Percentiles rank a stretch among this genome's conserved stretches.
Conservation (phyloP, 2,888 invertebrate genomes). For the Hermodice carunculata region DNA sequence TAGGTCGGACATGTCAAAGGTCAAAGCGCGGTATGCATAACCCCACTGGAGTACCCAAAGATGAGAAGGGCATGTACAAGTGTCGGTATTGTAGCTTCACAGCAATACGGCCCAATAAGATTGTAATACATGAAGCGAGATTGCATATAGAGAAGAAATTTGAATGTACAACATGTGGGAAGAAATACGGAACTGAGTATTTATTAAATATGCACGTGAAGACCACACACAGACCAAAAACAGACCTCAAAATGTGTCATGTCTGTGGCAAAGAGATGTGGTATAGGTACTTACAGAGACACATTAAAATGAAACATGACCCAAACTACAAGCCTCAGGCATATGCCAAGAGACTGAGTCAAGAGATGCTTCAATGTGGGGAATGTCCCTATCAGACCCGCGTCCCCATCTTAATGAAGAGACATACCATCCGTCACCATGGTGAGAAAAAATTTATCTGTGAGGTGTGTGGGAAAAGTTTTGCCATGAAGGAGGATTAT, state of each 20-base stretch:
- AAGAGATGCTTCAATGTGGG: too few species aligned
- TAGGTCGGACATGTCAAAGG: not conserved
- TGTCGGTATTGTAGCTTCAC: constrained; percentile 5
- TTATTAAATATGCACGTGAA: constrained; percentile 4
- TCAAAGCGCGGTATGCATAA: not conserved
- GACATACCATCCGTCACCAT: not conserved
- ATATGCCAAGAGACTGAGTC: too few species aligned
- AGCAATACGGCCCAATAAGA: not conserved
- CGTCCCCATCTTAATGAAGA: too few species aligned
- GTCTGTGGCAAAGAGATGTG: not conserved
- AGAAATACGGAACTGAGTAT: not conserved
- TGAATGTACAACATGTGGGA: constrained; percentile 3
- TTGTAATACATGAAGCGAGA: constrained; percentile 3
- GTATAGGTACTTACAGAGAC: not conserved
- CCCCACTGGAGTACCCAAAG: not conserved
- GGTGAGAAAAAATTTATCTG: not conserved
- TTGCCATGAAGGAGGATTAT: not conserved
- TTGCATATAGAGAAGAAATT: constrained; percentile 7
- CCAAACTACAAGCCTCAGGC: not conserved
- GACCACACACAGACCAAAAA: not conserved
- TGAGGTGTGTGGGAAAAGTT: not conserved
- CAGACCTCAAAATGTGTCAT: not conserved
- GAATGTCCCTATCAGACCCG: too few species aligned
- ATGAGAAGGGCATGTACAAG: not conserved
- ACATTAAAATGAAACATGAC: constrained; percentile 12